These are phyloP conservation scores for Macrophya annulata DNA, from an alignment of 2,888 invertebrate species.

Conservation along the genomic window DNA sequence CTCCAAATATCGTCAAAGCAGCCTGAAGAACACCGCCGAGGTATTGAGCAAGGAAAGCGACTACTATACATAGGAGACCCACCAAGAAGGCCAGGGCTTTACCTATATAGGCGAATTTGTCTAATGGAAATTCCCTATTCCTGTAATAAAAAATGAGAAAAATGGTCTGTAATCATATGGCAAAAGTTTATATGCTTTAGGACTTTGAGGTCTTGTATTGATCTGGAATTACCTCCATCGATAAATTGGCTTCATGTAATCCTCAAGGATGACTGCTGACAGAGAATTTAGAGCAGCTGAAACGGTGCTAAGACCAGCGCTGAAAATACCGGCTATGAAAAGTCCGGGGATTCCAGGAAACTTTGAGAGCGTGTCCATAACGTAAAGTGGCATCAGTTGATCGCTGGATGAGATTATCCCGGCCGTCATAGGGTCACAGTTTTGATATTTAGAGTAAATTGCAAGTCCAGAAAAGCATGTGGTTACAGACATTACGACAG, in stretches of 20 bases:
- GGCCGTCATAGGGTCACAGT: slow-evolving; percentile 89
- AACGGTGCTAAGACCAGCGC: slow-evolving; percentile 94
- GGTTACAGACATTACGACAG: slow-evolving; percentile 86
- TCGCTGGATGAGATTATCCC: slow-evolving; percentile 85
- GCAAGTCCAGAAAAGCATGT: slow-evolving; percentile 89
- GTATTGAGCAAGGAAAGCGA: slow-evolving; percentile 85
- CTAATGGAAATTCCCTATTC: slow-evolving; percentile 62
- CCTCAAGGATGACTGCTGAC: slow-evolving; percentile 94
- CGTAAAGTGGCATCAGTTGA: slow-evolving; percentile 90
- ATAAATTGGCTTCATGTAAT: slow-evolving; percentile 85
- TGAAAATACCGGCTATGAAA: slow-evolving; percentile 84
- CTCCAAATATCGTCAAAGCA: slow-evolving; percentile 92
- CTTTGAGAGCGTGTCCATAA: slow-evolving; percentile 86
- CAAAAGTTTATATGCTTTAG: slow-evolving; percentile 80
- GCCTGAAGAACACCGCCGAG: slow-evolving; percentile 92
- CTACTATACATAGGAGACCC: slow-evolving; percentile 88
- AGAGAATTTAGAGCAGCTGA: slow-evolving; percentile 95
- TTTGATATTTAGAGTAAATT: slow-evolving; percentile 89
- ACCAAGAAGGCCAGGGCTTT: slow-evolving; percentile 87
- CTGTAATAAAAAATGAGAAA: slow-evolving; percentile 63
- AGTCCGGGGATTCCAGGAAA: slow-evolving; percentile 72
- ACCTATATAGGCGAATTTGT: slow-evolving; percentile 63
- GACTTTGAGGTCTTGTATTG: slow-evolving; percentile 77
- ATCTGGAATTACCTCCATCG: slow-evolving; percentile 63
- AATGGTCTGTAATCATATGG: neutral